Evolutionary conservation across 2,888 invertebrate genomes (phyloP).

Genomic region (Diplazon laetatorius): DNA sequence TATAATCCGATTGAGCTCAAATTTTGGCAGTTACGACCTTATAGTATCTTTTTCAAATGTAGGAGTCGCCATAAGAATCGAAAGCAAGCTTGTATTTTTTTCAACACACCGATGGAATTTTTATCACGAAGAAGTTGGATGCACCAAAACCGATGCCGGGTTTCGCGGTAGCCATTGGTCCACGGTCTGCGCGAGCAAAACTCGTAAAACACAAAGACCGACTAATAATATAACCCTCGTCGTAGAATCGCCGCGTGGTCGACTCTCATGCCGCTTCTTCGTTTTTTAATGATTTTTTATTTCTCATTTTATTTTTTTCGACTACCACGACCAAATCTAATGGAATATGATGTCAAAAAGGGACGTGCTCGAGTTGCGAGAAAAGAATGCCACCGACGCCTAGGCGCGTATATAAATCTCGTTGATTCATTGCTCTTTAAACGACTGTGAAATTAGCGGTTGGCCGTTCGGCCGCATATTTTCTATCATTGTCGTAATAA

Average conservation of each 20-base stretch:
- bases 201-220: slow-evolving; percentile 50
- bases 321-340: slow-evolving; percentile 66
- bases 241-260: neutral
- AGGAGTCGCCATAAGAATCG: too few relatives aligned
- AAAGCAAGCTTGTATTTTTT: too few relatives aligned
- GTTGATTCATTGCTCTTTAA: slow-evolving; percentile 81
- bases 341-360: slow-evolving; percentile 77
- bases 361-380: slow-evolving; percentile 51
- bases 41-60: too few relatives aligned
- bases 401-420: slow-evolving; percentile 80
- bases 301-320: too few relatives aligned
- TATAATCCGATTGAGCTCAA: too few relatives aligned
- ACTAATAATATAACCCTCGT: slow-evolving; percentile 26
- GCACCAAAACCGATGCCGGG: neutral
- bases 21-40: too few relatives aligned
- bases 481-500: slow-evolving; percentile 76
- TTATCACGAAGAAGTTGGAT: too few relatives aligned
- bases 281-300: too few relatives aligned
- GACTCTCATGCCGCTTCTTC: slow-evolving; percentile 38
- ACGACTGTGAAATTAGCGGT: slow-evolving; percentile 83
- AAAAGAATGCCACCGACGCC: slow-evolving; percentile 40
- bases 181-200: slow-evolving; percentile 26
- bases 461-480: slow-evolving; percentile 72
- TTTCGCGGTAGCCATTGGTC: neutral
- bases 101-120: too few relatives aligned